Base-by-base conservation (phyloP, 2,888 invertebrate genomes). In the Apantesis nais region DNA sequence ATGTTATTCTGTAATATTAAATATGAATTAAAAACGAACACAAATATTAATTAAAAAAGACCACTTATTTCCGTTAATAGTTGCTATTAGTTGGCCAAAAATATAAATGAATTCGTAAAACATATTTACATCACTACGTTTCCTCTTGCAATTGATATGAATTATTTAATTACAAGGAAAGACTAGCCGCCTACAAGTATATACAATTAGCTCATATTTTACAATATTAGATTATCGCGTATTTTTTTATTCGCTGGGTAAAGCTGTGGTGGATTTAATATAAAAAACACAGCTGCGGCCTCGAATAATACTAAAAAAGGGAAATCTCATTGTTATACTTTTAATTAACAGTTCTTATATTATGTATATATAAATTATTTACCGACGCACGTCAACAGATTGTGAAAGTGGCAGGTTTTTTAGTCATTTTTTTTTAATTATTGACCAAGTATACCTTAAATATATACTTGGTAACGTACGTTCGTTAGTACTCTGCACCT, bases 71-170 rank as follows among this genome's bases (percentile, higher is more conserved):
- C 34, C 34, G 34, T 34, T 34, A 34, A 2, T 2, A 34, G 34
- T 5, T 4, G 34, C 62, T 62, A 71, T 67, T 71, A 63, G 61
- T 69, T 61, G 68, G 71, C 61, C 14, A 31, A 39, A 68, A 63
- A 58, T n/a, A 68, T 34, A 68, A 34, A 14, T 19, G 16, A 64
- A 44, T 34, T n/a, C 19, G 29, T 29, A 19, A 16, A 41, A 3
- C 19, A 41, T 62, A 39, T 19, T 9, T 11, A 41, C 11, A 29
- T 37, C 29, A 55, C 29, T 52, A 37, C 12, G 16, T 64, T 69
- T 64, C 60, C 44, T 67, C 34, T 39, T 31, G 37, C 31, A 62
- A 22, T 29, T n/a, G 39, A 63, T 19, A 5, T 34, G 0, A 62
- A 62, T 62, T 37, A 62, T 12, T 14, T 58, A 29, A 58, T 29